Evolutionary conservation across 2,888 invertebrate species (phyloP).

Genomic region (Cephus spinipes): DNA sequence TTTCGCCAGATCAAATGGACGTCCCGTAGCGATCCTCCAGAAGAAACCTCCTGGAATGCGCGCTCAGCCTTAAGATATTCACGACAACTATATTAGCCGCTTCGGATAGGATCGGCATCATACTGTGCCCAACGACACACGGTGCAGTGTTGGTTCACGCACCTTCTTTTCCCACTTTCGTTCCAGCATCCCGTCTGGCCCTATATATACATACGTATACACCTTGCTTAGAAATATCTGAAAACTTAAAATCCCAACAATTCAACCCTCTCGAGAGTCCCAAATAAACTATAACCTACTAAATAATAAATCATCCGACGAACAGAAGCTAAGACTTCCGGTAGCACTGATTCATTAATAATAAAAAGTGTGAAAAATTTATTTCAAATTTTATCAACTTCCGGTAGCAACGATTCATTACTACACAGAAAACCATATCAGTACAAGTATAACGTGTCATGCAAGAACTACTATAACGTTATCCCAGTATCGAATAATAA

Average conservation of each 20-base stretch:
- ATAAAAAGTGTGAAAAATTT: too few species aligned
- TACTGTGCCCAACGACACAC: constrained; percentile 60
- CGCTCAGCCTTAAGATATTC: constrained; percentile 63
- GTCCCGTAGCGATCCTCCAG: constrained; percentile 59
- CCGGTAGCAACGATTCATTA: neutral
- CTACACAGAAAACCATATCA: neutral
- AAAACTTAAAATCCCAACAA: neutral
- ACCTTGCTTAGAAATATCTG: neutral
- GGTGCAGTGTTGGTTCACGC: constrained; percentile 44
- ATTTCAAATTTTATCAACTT: neutral
- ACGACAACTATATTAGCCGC: constrained; percentile 67
- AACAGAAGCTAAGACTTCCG: neutral
- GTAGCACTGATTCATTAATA: neutral
- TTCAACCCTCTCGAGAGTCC: neutral
- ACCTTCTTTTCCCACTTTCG: constrained; percentile 29
- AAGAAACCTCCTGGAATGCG: constrained; percentile 60
- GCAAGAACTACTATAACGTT: neutral
- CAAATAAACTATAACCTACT: neutral
- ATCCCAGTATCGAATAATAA: neutral
- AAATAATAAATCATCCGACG: neutral
- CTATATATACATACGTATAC: neutral
- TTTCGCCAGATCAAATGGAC: constrained; percentile 65
- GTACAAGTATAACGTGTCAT: neutral
- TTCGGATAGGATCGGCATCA: constrained; percentile 65
- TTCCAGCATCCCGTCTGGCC: constrained; percentile 1